phyloP scores from a whole-genome alignment of 2,113 vertebrate species.

The Myrmophylax atrothorax region DNA sequence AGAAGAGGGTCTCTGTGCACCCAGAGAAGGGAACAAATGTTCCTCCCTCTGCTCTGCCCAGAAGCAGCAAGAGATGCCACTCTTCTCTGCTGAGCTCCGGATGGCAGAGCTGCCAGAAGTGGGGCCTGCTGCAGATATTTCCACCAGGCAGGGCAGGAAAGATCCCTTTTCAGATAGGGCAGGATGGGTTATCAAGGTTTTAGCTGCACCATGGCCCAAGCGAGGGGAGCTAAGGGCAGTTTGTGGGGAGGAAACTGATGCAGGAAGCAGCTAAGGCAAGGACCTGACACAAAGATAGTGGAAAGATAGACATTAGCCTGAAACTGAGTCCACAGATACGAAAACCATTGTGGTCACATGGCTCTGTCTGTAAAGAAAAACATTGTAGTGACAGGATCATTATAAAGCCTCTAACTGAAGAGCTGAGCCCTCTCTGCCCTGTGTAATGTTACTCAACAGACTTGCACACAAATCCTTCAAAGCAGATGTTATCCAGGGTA shows the following conservation, averaged over 20 bases:
- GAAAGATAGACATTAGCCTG: background rate
- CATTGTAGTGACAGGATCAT: background rate
- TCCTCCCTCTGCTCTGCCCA: background rate
- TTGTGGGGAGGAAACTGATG: background rate
- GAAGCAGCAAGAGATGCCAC: background rate
- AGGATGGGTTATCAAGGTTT: background rate
- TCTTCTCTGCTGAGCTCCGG: background rate
- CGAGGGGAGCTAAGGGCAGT: accelerated
- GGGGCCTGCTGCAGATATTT: background rate
- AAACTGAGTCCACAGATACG: background rate
- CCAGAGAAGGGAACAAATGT: background rate
- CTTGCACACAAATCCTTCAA: background rate
- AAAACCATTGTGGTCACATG: background rate
- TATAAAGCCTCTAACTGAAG: background rate
- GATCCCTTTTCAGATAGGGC: background rate
- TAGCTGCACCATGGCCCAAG: background rate
- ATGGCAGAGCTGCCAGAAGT: background rate
- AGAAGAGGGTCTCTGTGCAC: accelerated
- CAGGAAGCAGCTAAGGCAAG: background rate
- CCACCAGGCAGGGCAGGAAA: background rate
- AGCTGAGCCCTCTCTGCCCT: background rate
- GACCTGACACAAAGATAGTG: background rate
- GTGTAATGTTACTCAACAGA: conserved; percentile 8
- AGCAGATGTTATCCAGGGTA: conserved; percentile 15
- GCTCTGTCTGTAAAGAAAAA: background rate